A percentile compares a stretch with the other conserved stretches of the same genome.
phyloP scores from a whole-genome alignment of 2,113 vertebrate genomes.

The Desmodus rotundus region DNA sequence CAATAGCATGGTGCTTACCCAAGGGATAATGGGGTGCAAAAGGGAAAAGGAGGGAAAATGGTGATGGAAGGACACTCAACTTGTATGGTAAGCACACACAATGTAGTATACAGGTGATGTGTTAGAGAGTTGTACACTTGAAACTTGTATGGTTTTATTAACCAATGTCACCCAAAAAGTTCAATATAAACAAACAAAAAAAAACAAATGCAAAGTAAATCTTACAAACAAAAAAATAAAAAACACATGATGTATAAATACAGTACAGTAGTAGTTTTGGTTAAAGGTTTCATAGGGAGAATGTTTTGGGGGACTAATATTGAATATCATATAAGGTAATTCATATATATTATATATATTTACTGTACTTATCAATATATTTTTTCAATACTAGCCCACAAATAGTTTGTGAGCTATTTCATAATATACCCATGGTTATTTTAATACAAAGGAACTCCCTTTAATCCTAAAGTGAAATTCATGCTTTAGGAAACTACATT shows the following conservation, averaged over 20 bases:
- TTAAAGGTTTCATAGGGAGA: background rate
- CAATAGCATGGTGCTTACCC: background rate
- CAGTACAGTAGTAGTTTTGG: background rate
- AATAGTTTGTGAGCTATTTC: background rate
- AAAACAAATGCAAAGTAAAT: background rate
- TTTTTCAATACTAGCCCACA: background rate
- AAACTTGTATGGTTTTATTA: background rate
- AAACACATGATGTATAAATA: background rate
- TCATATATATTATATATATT: background rate
- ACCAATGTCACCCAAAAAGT: background rate
- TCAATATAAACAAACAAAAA: background rate
- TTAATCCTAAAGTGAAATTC: background rate
- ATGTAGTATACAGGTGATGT: background rate
- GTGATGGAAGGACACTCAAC: background rate
- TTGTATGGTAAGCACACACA: background rate
- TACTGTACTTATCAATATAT: background rate
- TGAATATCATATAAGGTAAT: background rate
- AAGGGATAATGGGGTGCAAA: background rate
- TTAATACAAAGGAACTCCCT: background rate
- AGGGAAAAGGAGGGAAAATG: background rate
- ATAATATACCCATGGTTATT: background rate
- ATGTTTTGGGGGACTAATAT: background rate
- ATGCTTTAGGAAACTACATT: background rate
- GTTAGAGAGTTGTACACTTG: background rate
- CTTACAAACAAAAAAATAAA: background rate